A percentile compares a stretch with the other conserved stretches of the same genome.
These are phyloP conservation scores for Pachydiplax longipennis DNA, from an alignment of 2,888 invertebrate species.

Conservation along the genomic window DNA sequence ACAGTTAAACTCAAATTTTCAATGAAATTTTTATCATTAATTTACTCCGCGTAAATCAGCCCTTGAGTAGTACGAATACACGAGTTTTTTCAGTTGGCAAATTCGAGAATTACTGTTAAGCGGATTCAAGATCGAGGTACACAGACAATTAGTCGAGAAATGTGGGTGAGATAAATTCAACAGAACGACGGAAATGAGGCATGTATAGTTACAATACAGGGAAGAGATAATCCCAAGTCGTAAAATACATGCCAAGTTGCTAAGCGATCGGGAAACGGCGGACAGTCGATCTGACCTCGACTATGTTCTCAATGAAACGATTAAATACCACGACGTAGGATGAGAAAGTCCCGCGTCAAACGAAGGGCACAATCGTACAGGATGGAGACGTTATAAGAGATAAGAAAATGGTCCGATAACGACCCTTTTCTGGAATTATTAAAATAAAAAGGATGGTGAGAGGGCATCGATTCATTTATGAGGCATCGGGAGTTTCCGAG, in stretches of 20 bases:
- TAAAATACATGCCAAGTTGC: background rate
- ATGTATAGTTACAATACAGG: too few relatives aligned
- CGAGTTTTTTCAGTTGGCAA: too few relatives aligned
- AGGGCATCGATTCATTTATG: background rate
- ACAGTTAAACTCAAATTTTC: too few relatives aligned
- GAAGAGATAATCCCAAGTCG: too few relatives aligned
- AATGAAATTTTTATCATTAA: too few relatives aligned
- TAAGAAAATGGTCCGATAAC: background rate
- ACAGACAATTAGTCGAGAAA: too few relatives aligned
- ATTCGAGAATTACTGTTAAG: too few relatives aligned
- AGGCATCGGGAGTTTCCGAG: background rate
- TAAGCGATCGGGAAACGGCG: background rate
- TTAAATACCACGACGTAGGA: background rate
- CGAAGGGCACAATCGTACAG: background rate
- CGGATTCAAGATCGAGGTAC: too few relatives aligned
- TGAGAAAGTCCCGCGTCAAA: background rate
- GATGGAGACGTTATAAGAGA: background rate
- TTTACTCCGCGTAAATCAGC: too few relatives aligned
- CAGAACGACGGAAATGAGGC: too few relatives aligned
- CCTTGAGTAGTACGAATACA: too few relatives aligned
- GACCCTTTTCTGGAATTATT: background rate
- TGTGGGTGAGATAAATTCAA: too few relatives aligned
- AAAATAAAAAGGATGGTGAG: background rate
- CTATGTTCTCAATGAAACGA: slow-evolving; percentile 13
- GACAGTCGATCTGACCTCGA: background rate